Conservation (phyloP, 2,797 vertebrate genomes). For the Chromobotia macracanthus region DNA sequence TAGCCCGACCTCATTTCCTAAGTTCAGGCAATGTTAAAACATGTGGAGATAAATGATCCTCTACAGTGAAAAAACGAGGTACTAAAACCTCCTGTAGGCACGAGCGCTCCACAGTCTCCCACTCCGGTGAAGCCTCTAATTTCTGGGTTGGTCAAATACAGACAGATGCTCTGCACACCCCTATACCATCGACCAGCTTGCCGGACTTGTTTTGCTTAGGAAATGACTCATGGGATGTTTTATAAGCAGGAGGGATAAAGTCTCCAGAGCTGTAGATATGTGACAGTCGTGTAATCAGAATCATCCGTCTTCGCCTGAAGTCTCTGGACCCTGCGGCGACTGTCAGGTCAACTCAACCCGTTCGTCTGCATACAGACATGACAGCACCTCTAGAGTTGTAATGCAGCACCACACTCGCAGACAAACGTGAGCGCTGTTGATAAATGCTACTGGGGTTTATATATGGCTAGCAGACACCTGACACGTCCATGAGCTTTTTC, state of each 20-base stretch:
- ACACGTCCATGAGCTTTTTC: not conserved
- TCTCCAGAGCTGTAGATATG: constrained; percentile 21
- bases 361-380: constrained; percentile 27
- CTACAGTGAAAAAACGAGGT: constrained; percentile 12
- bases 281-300: not conserved
- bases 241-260: not conserved
- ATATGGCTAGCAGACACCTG: not conserved
- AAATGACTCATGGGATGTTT: constrained; percentile 2
- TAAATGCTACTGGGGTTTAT: not conserved
- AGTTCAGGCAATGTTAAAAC: constrained; percentile 30
- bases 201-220: not conserved
- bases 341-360: constrained; percentile 22
- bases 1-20: constrained; percentile 41
- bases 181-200: not conserved
- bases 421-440: not conserved
- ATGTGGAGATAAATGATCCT: constrained; percentile 44
- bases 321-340: not conserved
- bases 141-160: constrained; percentile 11
- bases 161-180: not conserved
- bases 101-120: constrained; percentile 1
- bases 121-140: not conserved
- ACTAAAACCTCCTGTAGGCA: constrained; percentile 38
- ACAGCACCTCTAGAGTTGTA: constrained; percentile 12
- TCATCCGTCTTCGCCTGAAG: constrained; percentile 29
- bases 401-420: not conserved